Evolutionary conservation across 2,888 invertebrate genomes (phyloP), one percentile per base, ranked within the genome.

Genomic region (Orchestes rusci): DNA sequence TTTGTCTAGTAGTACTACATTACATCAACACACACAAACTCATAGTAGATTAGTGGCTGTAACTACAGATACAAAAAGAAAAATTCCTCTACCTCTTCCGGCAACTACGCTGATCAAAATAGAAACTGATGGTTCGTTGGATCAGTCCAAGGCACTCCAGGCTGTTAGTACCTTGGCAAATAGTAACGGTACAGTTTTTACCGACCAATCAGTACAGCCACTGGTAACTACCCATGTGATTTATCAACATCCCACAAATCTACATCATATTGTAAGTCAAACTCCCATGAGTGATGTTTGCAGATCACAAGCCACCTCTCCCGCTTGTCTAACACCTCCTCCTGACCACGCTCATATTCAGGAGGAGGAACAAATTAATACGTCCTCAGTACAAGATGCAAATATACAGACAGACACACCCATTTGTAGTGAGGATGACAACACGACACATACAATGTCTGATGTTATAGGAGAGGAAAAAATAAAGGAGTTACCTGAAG

Each of bases 401-500:
- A 84, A 84, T 39, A 88, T 87, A 61, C 88, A 89, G 68, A 88
- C 88, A 0, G 87, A 88, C 58, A 80, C 83, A 15, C 79, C 82
- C 0, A 68, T 74, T 2, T 75, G 77, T 57, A 82, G 81, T 55
- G 83, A 83, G 42, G 82, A 83, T 52, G 83, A 73, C 44, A 66
- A 73, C 45, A 53, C 53, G 8, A 45, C 48, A 7, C 53, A 53
- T 20, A 50, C 51, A 2, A 43, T 54, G 7, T 27, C 41, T 3
- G 56, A 55, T 29, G 50, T 51, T 4, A 45, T 52, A 16, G 42
- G 16, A 10, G 52, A 47, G 30, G 51, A 39, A 28, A 55, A 53
- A 40, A 31, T 23, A 4, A 51, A 48, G 41, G 45, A 50, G 30
- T 34, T 31, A 15, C 10, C 23, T 12, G n/a, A 29, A 8, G 23